Percentiles rank a stretch among this genome's conserved stretches.
phyloP scores from a whole-genome alignment of 2,797 vertebrate genomes.

The Chiloscyllium punctatum region DNA sequence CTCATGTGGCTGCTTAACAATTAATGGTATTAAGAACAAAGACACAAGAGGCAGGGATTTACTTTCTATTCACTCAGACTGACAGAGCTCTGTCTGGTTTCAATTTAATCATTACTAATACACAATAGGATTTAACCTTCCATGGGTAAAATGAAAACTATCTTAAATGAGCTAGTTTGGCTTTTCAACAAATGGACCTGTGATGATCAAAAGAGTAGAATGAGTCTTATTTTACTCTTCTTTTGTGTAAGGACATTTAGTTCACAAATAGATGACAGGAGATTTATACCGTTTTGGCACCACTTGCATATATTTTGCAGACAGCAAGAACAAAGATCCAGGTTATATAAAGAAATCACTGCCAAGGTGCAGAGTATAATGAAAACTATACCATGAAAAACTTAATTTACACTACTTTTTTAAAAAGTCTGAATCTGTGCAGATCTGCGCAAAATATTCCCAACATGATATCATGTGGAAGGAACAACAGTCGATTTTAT shows the following conservation, averaged over 20 bases:
- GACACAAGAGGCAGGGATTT: background rate
- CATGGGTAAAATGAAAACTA: background rate
- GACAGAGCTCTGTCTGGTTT: background rate
- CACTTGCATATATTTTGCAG: background rate
- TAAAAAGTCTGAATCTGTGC: background rate
- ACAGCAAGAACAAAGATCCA: constrained; percentile 16
- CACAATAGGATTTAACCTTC: background rate
- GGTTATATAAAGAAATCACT: background rate
- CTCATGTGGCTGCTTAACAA: constrained; percentile 18
- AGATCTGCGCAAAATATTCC: background rate
- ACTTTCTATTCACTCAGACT: constrained; percentile 13
- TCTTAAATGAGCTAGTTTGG: background rate
- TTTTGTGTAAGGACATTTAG: background rate
- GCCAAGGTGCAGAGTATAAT: constrained; percentile 1
- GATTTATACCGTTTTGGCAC: background rate
- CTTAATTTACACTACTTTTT: background rate
- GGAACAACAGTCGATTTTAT: background rate
- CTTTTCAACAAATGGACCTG: background rate
- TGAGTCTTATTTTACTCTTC: background rate
- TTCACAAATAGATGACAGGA: background rate
- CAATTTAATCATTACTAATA: constrained; percentile 23
- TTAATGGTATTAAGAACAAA: constrained; percentile 7
- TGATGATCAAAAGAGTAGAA: background rate
- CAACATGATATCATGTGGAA: background rate
- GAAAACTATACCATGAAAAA: background rate